Conservation (phyloP, 1,140 invertebrate species). For the Eriosoma lanigerum region DNA sequence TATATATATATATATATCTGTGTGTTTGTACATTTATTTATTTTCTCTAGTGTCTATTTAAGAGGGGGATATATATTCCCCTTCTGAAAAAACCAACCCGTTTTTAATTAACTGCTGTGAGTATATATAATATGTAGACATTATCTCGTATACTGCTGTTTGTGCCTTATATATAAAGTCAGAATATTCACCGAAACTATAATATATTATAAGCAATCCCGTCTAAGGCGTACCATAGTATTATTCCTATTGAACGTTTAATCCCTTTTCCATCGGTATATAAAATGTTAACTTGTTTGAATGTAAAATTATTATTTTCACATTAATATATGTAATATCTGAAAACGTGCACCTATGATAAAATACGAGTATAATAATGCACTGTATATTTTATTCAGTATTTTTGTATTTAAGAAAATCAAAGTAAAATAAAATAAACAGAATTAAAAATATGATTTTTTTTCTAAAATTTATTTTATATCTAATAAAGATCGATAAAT, state of each 20-base stretch:
- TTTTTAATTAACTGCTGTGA: constrained; percentile 44
- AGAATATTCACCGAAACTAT: constrained; percentile 22
- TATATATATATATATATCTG: not conserved
- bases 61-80: constrained; percentile 10
- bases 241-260: constrained; percentile 24
- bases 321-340: not conserved
- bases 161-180: not conserved
- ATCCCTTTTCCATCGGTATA: constrained; percentile 7
- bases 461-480: too few relatives aligned
- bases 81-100: constrained; percentile 18
- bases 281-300: not conserved
- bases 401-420: too few relatives aligned
- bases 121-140: not conserved
- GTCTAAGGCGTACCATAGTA: not conserved
- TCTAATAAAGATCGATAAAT: too few relatives aligned
- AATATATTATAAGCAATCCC: not conserved
- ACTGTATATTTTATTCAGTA: too few relatives aligned
- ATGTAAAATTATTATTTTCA: not conserved
- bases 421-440: too few relatives aligned
- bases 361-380: too few relatives aligned
- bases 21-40: not conserved
- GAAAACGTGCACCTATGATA: too few relatives aligned
- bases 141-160: too few relatives aligned
- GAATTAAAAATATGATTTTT: too few relatives aligned
- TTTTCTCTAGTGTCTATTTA: constrained; percentile 24